phyloP scores from a whole-genome alignment of 1,140 invertebrate species.

The Laupala kohalensis region DNA sequence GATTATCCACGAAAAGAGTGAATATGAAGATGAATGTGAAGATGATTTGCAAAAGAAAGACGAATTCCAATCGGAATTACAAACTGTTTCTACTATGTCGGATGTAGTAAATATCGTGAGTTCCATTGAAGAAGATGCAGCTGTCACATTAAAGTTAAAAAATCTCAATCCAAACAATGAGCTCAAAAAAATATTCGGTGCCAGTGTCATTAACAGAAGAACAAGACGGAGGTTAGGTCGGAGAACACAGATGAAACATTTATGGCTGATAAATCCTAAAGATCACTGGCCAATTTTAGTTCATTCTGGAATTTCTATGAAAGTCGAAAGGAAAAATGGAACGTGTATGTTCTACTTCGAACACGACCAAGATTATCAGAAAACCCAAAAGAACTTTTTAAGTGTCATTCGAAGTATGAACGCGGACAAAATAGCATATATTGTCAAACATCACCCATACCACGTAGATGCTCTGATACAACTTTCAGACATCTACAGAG shows the following conservation, averaged over 20 bases:
- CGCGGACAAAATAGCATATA: constrained; percentile 62
- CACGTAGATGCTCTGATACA: constrained; percentile 78
- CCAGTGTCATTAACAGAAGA: neutral
- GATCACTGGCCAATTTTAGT: neutral
- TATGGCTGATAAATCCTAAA: neutral
- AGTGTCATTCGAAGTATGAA: constrained; percentile 66
- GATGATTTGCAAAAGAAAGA: neutral
- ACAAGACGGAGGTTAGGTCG: neutral
- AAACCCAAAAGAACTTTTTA: constrained; percentile 52
- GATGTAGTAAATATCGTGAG: neutral
- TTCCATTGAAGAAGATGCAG: neutral
- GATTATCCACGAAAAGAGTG: too few species aligned
- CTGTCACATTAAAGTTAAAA: neutral
- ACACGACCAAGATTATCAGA: constrained; percentile 62
- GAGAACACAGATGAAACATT: neutral
- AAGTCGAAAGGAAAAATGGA: constrained; percentile 32
- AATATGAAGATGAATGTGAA: neutral
- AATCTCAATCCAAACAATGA: neutral
- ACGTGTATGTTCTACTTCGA: constrained; percentile 53
- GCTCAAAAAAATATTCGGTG: neutral
- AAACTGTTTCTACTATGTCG: neutral
- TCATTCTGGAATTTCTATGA: constrained; percentile 54
- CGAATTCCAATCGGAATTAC: neutral
- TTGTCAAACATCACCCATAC: constrained; percentile 64
- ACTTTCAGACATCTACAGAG: constrained; percentile 64